A percentile compares a stretch with the other conserved stretches of the same genome.
These are phyloP conservation scores for Streblospio benedicti DNA, from an alignment of 1,140 invertebrate species.

Conservation along the genomic window DNA sequence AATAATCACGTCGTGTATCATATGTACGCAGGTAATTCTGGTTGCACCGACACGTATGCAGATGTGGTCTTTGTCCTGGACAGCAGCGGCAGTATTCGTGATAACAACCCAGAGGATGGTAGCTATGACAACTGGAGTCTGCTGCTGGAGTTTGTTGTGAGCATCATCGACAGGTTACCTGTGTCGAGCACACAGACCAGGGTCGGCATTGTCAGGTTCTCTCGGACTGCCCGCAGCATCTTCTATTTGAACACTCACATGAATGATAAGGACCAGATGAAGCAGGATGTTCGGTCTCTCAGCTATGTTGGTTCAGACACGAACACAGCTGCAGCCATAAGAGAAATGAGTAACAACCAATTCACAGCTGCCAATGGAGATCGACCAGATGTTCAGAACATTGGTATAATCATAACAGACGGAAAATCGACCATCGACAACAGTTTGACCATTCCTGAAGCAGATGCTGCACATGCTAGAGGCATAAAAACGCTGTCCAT, in stretches of 20 bases:
- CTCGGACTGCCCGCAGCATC: background rate
- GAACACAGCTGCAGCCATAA: background rate
- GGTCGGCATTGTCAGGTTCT: slow-evolving; percentile 8
- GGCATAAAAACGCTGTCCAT: slow-evolving; percentile 11
- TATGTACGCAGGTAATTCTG: too few relatives aligned
- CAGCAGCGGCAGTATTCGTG: slow-evolving; percentile 14
- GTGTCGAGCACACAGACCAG: background rate
- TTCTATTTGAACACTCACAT: slow-evolving; percentile 3
- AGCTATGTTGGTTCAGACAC: background rate
- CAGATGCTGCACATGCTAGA: background rate
- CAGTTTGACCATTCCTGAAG: slow-evolving; percentile 9
- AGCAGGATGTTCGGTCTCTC: background rate
- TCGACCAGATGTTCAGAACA: slow-evolving; percentile 28
- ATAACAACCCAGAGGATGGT: slow-evolving; percentile 10
- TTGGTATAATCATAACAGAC: slow-evolving; percentile 36
- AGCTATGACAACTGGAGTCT: slow-evolving; percentile 19
- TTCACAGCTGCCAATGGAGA: slow-evolving; percentile 21
- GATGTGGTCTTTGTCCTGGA: slow-evolving; percentile 17
- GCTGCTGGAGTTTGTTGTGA: slow-evolving; percentile 10
- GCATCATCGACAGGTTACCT: slow-evolving; percentile 1
- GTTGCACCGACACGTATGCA: too few relatives aligned
- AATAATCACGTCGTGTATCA: too few relatives aligned
- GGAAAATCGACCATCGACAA: slow-evolving; percentile 14
- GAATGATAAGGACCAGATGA: background rate
- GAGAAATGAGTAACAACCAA: slow-evolving; percentile 52